These are phyloP conservation scores for Pangasius larnaudii DNA, from an alignment of 2,797 vertebrate genomes.

Conservation along the genomic window DNA sequence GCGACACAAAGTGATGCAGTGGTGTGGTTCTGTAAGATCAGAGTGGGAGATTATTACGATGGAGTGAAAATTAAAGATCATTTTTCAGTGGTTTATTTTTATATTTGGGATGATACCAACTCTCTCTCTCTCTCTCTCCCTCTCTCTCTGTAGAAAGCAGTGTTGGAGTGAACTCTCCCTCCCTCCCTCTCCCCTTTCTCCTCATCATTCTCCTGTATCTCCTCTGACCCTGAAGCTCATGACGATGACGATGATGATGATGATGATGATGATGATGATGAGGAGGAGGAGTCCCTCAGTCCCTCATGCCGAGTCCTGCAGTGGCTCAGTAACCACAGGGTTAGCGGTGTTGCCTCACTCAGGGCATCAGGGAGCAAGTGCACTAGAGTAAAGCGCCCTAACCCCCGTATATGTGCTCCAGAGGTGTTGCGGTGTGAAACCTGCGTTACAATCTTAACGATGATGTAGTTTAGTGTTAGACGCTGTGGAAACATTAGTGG, in stretches of 20 bases:
- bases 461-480: not conserved
- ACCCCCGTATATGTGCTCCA: not conserved
- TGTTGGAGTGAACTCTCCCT: not conserved
- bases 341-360: not conserved
- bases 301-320: not conserved
- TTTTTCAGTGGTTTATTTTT: not conserved
- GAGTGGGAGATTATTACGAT: not conserved
- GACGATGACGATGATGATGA: not conserved
- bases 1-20: too few species aligned
- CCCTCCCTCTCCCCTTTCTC: not conserved
- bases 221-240: not conserved
- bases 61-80: too few species aligned
- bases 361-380: not conserved
- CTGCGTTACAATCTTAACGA: not conserved
- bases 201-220: not conserved
- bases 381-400: not conserved
- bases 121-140: not conserved
- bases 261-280: not conserved
- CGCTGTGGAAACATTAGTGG: too few species aligned
- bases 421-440: not conserved
- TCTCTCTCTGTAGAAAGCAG: constrained; percentile 11
- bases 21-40: not conserved
- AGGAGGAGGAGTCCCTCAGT: too few species aligned
- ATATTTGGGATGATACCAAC: not conserved
- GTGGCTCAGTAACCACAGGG: constrained; percentile 13